Evolutionary conservation across 2,888 invertebrate species (phyloP).

Genomic region (Margaritifera margaritifera): DNA sequence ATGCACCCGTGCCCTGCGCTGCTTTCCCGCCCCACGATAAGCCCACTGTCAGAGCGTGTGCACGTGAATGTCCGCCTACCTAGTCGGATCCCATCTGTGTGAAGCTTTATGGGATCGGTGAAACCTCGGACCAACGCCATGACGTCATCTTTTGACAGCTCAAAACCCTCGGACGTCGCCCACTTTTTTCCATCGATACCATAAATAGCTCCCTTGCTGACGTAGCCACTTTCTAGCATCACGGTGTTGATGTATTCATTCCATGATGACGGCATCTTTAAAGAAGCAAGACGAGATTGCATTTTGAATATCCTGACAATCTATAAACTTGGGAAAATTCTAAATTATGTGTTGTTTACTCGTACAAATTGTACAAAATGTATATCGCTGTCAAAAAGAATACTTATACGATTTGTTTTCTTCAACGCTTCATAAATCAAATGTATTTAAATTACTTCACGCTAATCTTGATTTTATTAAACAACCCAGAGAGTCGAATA

Average conservation of each 20-base stretch:
- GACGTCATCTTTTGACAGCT: slow-evolving; percentile 41
- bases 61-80: slow-evolving; percentile 43
- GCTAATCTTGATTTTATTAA: no score
- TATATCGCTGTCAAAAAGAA: no score
- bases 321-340: no score
- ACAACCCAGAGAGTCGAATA: no score
- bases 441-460: no score
- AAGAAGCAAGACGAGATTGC: slow-evolving; percentile 44
- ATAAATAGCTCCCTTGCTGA: slow-evolving; percentile 50
- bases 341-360: no score
- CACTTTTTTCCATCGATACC: slow-evolving; percentile 47
- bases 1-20: slow-evolving; percentile 51
- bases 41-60: slow-evolving; percentile 43
- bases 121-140: slow-evolving; percentile 44
- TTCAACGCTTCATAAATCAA: no score
- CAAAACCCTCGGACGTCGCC: slow-evolving; percentile 47
- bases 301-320: slow-evolving; percentile 11
- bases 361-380: no score
- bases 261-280: slow-evolving; percentile 56
- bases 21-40: slow-evolving; percentile 50
- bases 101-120: slow-evolving; percentile 45
- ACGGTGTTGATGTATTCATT: slow-evolving; percentile 56
- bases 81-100: slow-evolving; percentile 45
- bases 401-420: no score
- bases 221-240: slow-evolving; percentile 51